Base-by-base conservation (phyloP, 2,797 vertebrate species). In the Protosalanx chinensis region DNA sequence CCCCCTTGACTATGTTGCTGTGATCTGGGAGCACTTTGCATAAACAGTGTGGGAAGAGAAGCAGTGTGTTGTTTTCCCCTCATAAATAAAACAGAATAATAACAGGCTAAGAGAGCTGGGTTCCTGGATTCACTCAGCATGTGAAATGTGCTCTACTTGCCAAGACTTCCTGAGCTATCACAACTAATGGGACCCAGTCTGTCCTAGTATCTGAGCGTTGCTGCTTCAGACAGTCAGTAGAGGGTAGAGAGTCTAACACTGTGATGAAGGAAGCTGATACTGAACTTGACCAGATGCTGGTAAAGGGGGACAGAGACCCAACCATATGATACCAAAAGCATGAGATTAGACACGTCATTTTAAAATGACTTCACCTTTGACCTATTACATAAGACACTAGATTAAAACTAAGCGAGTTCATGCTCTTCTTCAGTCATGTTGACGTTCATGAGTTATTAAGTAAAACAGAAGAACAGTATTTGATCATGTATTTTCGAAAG, bases 81-180 rank as follows among this genome's bases (percentile, higher is more conserved):
- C 72, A 81, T 77, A 64, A 75, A 76, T 80, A 69, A 76, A 75
- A 77, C 53, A 67, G 56, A 66, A 27, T 70, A 16, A n/a, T n/a
- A 74, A 61, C 69, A 72, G 56, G 70, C 64, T 62, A 53, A 62
- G 56, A 33, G 61, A 35, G 61, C 37, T 72, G 8, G 70, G 29
- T 64, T 75, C 46, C 33, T 75, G 41, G 27, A 78, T 51, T 51
- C 51, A 32, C 30, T 60, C 60, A 7, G 72, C 71, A 68, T 67
- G 57, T 3, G 41, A 18, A 41, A 67, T 71, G n/a, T 30, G 35
- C 4, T 5, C 30, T 30, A 32, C 12, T 60, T 64, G 18, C 33
- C 46, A 58, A 71, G 29, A 29, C 13, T 64, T 32, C 15, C 35
- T 35, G 53, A 51, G 64, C 65, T 57, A 41, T 20, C 46, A 46